These are phyloP conservation scores for Cephalopterus ornatus DNA, from an alignment of 2,113 vertebrate genomes.

Conservation along the genomic window DNA sequence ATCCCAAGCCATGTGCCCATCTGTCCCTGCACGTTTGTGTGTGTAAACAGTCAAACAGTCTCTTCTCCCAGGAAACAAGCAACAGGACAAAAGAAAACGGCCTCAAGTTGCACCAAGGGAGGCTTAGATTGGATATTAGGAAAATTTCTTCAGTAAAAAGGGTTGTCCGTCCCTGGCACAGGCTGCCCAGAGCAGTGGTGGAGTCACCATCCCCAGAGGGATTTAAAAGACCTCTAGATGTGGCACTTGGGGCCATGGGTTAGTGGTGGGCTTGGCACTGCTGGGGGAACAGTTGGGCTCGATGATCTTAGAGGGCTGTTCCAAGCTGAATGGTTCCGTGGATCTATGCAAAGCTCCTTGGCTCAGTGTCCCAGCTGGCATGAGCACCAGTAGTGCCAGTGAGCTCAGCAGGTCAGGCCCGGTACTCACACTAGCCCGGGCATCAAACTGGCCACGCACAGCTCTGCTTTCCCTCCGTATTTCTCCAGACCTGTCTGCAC, in stretches of 20 bases:
- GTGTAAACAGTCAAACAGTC: background rate
- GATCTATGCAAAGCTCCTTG: background rate
- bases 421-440: background rate
- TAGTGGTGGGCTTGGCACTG: too few species aligned
- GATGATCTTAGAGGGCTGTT: background rate
- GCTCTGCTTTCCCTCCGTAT: background rate
- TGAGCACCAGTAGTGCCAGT: background rate
- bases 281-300: background rate
- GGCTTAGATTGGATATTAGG: background rate
- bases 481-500: background rate
- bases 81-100: rapidly evolving
- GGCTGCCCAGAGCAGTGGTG: background rate
- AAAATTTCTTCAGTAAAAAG: background rate
- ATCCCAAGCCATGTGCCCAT: background rate
- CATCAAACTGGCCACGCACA: background rate
- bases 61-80: background rate
- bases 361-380: background rate
- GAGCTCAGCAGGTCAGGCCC: background rate
- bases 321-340: too few species aligned
- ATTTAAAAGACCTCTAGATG: background rate
- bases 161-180: background rate
- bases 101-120: background rate
- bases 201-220: background rate
- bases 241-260: background rate
- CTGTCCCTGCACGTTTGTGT: background rate